Evolutionary conservation across 2,888 invertebrate genomes (phyloP).

Genomic region (Cerastis leucographa): DNA sequence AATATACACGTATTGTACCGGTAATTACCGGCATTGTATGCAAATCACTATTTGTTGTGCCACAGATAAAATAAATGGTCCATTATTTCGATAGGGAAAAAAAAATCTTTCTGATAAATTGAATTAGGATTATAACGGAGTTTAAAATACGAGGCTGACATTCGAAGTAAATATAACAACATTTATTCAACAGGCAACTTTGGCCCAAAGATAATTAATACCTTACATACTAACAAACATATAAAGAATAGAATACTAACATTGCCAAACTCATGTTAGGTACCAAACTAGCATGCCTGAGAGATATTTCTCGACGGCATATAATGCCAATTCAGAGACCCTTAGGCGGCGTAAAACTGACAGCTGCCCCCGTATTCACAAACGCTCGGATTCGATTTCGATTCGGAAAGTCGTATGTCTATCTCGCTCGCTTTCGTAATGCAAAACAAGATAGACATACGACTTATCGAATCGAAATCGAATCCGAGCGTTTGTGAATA

Average conservation of each 20-base stretch:
- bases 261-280: neutral
- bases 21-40: conserved; percentile 66
- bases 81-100: conserved; percentile 33
- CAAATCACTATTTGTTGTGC: conserved; percentile 59
- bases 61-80: conserved; percentile 52
- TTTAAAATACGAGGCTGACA: neutral
- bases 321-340: neutral
- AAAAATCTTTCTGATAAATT: conserved; percentile 17
- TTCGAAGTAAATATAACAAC: neutral
- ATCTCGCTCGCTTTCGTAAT: no score
- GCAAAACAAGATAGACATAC: no score
- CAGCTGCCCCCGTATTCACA: no score
- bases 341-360: neutral
- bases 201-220: no score
- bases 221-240: no score
- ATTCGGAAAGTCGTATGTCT: no score
- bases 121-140: conserved; percentile 6
- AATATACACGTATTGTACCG: conserved; percentile 56
- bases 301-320: neutral
- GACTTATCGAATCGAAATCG: no score
- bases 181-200: no score
- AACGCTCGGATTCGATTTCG: no score
- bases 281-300: neutral
- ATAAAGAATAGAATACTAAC: no score
- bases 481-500: no score